phyloP scores from a whole-genome alignment of 2,797 vertebrate species.

The Balearica regulorum region DNA sequence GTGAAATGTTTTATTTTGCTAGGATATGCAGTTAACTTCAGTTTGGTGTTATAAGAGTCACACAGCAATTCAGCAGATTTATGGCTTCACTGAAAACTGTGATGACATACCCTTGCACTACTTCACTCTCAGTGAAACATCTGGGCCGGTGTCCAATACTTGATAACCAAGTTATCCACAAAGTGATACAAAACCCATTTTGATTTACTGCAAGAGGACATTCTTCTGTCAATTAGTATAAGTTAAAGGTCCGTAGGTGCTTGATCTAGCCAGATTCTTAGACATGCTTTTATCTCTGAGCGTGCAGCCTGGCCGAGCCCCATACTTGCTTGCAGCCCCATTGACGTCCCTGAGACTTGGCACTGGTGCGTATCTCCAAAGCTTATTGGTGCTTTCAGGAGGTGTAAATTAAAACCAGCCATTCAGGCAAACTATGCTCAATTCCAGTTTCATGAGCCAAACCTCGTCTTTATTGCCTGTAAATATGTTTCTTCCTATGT shows the following conservation, averaged over 20 bases:
- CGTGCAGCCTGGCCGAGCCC: background rate
- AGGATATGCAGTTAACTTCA: background rate
- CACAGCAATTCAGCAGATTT: background rate
- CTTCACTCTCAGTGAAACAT: background rate
- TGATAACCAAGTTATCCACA: background rate
- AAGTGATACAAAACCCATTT: background rate
- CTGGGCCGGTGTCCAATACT: background rate
- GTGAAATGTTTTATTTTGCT: conserved; percentile 6
- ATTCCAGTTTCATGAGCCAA: background rate
- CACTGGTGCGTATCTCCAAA: background rate
- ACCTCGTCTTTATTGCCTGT: background rate
- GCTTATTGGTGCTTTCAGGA: background rate
- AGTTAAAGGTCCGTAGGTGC: background rate
- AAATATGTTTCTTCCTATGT: background rate
- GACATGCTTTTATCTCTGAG: background rate
- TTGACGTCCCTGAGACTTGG: rapidly evolving
- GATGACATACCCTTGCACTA: background rate
- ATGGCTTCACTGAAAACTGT: background rate
- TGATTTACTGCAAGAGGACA: conserved; percentile 10
- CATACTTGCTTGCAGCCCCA: rapidly evolving
- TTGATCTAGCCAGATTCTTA: background rate
- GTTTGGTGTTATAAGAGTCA: background rate
- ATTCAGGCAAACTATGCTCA: background rate
- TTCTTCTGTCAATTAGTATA: conserved; percentile 8
- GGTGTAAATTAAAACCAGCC: background rate